Evolutionary conservation across 2,888 invertebrate species (phyloP).

Genomic region (Phania funesta): DNA sequence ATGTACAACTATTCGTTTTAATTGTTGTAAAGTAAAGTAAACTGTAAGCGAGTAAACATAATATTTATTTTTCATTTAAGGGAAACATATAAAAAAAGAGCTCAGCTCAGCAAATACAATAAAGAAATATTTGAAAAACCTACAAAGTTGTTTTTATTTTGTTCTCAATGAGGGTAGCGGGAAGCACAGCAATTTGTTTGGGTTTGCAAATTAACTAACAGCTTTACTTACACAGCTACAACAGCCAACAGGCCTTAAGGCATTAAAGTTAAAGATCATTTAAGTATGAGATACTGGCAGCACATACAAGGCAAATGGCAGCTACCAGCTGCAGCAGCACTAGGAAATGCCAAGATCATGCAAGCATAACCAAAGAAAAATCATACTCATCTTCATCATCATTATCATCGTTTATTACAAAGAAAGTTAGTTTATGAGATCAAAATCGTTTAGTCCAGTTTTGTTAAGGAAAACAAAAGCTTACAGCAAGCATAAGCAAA

Average conservation of each 20-base stretch:
- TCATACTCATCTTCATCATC: slow-evolving; percentile 33
- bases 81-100: too few species aligned
- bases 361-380: slow-evolving; percentile 53
- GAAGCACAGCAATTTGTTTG: slow-evolving; percentile 47
- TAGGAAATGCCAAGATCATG: slow-evolving; percentile 62
- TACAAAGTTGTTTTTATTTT: not conserved
- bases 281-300: not conserved
- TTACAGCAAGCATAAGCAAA: slow-evolving; percentile 35
- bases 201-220: slow-evolving; percentile 56
- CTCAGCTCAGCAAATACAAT: not conserved
- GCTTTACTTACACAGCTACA: not conserved
- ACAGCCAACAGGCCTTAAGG: slow-evolving; percentile 45
- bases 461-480: slow-evolving; percentile 28
- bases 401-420: slow-evolving; percentile 10
- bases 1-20: slow-evolving; percentile 56
- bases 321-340: not conserved
- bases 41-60: slow-evolving; percentile 25
- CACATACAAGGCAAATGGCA: not conserved
- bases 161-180: not conserved
- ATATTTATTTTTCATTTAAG: slow-evolving; percentile 2
- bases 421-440: slow-evolving; percentile 45
- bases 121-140: slow-evolving; percentile 2
- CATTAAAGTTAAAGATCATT: slow-evolving; percentile 29
- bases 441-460: slow-evolving; percentile 36
- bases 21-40: slow-evolving; percentile 45